Conservation (phyloP, 1,140 invertebrate genomes). For the Drosophila parabipectinata region DNA sequence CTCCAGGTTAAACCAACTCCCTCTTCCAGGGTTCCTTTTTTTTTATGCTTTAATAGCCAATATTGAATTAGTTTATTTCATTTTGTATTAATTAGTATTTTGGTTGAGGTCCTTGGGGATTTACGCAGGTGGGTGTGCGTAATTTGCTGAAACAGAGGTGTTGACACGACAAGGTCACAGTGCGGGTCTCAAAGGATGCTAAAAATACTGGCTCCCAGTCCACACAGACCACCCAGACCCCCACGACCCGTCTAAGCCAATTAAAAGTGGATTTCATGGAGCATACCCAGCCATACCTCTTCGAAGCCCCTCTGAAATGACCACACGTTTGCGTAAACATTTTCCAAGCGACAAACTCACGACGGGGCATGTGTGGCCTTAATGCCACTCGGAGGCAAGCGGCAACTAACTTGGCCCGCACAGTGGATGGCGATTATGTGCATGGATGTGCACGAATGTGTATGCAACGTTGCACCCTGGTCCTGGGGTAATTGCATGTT, state of each 20-base stretch:
- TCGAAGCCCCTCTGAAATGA: constrained; percentile 14
- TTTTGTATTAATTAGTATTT: not conserved
- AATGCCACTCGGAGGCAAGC: constrained; percentile 49
- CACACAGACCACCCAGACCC: too few relatives aligned
- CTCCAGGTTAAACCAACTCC: too few relatives aligned
- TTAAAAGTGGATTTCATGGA: constrained; percentile 71
- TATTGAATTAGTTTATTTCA: not conserved
- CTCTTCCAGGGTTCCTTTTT: too few relatives aligned
- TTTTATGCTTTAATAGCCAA: not conserved
- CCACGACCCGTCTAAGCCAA: constrained; percentile 49
- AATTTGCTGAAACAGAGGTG: constrained; percentile 46
- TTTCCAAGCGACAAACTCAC: constrained; percentile 39
- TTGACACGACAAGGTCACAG: constrained; percentile 37
- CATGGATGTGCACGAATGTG: constrained; percentile 18
- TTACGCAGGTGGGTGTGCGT: constrained; percentile 19
- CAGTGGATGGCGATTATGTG: constrained; percentile 32
- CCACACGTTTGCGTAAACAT: constrained; percentile 56
- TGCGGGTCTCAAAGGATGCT: constrained; percentile 53
- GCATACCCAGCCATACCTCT: constrained; percentile 3
- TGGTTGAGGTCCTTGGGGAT: not conserved
- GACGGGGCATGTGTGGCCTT: constrained; percentile 21
- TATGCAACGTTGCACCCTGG: not conserved
- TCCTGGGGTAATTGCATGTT: constrained; percentile 29
- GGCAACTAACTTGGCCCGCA: constrained; percentile 21
- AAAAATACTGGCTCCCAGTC: constrained; percentile 48